phyloP scores from a whole-genome alignment of 1,140 invertebrate genomes.

The Rhagoletis zephyria region DNA sequence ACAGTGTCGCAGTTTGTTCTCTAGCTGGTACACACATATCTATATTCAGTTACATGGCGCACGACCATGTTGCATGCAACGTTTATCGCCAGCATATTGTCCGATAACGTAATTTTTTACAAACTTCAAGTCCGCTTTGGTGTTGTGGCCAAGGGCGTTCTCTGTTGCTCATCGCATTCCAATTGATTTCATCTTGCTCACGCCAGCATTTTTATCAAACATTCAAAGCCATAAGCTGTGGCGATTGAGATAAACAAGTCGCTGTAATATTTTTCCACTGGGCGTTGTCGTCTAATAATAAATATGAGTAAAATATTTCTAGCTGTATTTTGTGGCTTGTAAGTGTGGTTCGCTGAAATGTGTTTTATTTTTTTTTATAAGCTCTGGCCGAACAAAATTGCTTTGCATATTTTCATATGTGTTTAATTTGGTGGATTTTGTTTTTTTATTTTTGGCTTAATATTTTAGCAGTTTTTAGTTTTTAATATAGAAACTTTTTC shows the following conservation, averaged over 20 bases:
- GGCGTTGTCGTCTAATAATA: slow-evolving; percentile 24
- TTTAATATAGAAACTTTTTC: slow-evolving; percentile 35
- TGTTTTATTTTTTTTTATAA: too few relatives aligned
- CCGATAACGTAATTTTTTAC: not conserved
- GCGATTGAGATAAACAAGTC: not conserved
- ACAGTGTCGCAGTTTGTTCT: not conserved
- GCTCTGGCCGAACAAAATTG: not conserved
- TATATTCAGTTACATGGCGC: not conserved
- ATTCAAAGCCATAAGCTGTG: not conserved
- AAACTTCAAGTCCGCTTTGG: not conserved
- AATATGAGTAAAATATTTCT: not conserved
- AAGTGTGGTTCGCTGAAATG: not conserved
- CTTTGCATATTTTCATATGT: slow-evolving; percentile 6
- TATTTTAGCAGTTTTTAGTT: slow-evolving; percentile 15
- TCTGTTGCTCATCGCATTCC: not conserved
- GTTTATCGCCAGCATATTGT: not conserved
- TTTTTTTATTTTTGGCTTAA: not conserved
- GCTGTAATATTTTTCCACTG: not conserved
- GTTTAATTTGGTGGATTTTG: not conserved
- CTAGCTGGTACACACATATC: not conserved
- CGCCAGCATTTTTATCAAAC: not conserved
- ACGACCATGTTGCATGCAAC: slow-evolving; percentile 26
- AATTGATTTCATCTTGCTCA: slow-evolving; percentile 19
- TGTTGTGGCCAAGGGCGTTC: not conserved
- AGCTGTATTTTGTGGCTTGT: not conserved